phyloP scores from a whole-genome alignment of 2,888 invertebrate genomes.

The Thereva unica region DNA sequence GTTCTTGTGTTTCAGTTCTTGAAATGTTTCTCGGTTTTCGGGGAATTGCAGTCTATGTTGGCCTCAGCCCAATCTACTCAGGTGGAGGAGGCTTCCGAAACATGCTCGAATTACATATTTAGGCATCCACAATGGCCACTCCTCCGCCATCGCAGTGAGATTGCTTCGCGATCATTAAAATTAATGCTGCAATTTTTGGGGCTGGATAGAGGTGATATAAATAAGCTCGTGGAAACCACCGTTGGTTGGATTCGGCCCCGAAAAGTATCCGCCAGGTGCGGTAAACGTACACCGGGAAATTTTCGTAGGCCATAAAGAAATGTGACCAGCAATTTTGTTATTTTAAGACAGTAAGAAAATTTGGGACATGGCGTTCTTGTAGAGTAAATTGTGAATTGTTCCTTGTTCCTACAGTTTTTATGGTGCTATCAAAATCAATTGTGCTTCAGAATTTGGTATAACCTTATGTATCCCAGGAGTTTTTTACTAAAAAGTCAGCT shows the following conservation, averaged over 20 bases:
- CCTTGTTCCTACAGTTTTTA: no score
- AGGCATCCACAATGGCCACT: constrained; percentile 8
- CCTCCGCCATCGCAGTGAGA: not conserved
- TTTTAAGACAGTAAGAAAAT: no score
- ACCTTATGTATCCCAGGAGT: no score
- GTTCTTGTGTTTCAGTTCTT: constrained; percentile 9
- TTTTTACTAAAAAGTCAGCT: no score
- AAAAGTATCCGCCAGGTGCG: not conserved
- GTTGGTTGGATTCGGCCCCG: not conserved
- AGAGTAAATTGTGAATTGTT: no score
- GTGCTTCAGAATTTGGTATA: no score
- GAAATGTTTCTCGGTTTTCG: constrained; percentile 10
- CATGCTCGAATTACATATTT: constrained; percentile 16
- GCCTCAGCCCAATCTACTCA: no score
- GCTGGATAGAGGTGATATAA: not conserved
- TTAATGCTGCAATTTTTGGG: constrained; percentile 25
- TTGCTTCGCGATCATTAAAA: constrained; percentile 26
- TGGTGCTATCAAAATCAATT: no score
- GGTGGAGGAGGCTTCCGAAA: not conserved
- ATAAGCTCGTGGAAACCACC: not conserved
- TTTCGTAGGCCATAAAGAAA: no score
- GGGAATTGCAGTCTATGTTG: not conserved
- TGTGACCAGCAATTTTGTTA: no score
- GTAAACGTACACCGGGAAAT: no score
- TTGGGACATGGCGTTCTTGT: no score